Evolutionary conservation across 2,797 vertebrate species (phyloP).

Genomic region (Siniperca obscura): DNA sequence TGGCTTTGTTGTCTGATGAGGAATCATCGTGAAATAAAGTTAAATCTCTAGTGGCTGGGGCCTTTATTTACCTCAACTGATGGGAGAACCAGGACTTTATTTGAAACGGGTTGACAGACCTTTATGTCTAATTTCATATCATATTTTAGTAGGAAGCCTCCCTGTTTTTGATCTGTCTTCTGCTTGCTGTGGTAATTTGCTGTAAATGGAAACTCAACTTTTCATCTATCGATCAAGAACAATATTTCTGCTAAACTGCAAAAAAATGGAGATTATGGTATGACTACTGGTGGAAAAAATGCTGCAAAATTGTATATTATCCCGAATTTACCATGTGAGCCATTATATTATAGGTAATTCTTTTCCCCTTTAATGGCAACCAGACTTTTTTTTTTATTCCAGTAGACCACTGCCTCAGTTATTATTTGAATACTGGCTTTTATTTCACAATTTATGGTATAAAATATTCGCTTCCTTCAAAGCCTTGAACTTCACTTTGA

Average conservation of each 20-base stretch:
- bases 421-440: slow-evolving; percentile 32
- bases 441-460: slow-evolving; percentile 57
- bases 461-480: slow-evolving; percentile 79
- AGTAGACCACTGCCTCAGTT: neutral
- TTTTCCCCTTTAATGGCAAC: neutral
- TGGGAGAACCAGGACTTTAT: neutral
- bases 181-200: neutral
- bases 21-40: slow-evolving; percentile 63
- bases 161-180: neutral
- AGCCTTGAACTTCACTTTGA: slow-evolving; percentile 84
- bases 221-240: neutral
- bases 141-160: slow-evolving; percentile 14
- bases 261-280: neutral
- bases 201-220: slow-evolving; percentile 1
- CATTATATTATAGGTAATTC: neutral
- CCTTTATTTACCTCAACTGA: slow-evolving; percentile 11
- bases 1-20: slow-evolving; percentile 76
- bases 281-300: neutral
- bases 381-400: slow-evolving; percentile 17
- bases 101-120: slow-evolving; percentile 7
- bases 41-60: neutral
- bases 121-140: neutral
- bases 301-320: neutral
- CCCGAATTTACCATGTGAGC: neutral
- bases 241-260: neutral